A percentile compares a stretch with the other conserved stretches of the same genome.
Evolutionary conservation across 2,113 vertebrate species (phyloP).

Genomic region (Eulemur macaco): DNA sequence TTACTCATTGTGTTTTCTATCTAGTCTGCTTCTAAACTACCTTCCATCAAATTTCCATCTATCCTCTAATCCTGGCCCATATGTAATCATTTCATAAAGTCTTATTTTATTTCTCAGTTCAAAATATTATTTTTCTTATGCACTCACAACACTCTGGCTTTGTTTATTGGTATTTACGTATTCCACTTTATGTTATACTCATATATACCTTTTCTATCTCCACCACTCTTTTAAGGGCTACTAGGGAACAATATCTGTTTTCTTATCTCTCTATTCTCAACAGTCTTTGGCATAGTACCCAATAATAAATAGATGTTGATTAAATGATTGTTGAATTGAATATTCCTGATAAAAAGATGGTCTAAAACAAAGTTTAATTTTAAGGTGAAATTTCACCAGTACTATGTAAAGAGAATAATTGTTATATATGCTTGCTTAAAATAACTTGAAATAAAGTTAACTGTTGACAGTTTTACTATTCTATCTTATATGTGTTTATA

Average conservation of each 20-base stretch:
- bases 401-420: background rate
- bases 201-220: background rate
- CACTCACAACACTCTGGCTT: background rate
- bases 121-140: background rate
- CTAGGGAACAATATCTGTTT: background rate
- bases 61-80: background rate
- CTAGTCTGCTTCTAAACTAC: background rate
- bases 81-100: background rate
- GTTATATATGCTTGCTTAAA: background rate
- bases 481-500: background rate
- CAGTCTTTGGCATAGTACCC: background rate
- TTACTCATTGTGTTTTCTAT: background rate
- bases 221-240: background rate
- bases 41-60: background rate
- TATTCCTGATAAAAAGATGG: background rate
- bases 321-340: background rate
- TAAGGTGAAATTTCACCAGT: background rate
- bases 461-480: background rate
- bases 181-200: background rate
- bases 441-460: background rate
- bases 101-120: background rate
- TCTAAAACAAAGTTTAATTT: slow-evolving; percentile 1
- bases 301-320: background rate
- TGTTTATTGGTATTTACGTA: background rate
- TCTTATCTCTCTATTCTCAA: background rate